Evolutionary conservation across 1,140 invertebrate species (phyloP), one percentile per base, ranked within the genome.

Genomic region (Drosophila nasuta): DNA sequence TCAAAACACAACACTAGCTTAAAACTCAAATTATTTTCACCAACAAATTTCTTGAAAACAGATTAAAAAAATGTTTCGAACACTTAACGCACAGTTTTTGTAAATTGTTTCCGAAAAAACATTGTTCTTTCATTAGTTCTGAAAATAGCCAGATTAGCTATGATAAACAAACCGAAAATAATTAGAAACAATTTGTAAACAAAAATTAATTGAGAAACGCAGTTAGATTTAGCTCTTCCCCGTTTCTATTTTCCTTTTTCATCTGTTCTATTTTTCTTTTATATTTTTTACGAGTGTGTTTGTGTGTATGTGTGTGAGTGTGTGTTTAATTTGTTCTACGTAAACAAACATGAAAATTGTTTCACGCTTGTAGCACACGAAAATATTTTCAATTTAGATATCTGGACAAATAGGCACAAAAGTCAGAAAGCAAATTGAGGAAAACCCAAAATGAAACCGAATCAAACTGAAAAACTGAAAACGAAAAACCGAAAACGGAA

Each of bases 171-270:
- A 77, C 56, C 66, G 5, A 85, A 77, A 89, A 85, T 81, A 89
- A 81, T 85, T 81, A 46, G 71, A 90, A 79, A 79, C 86, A 90
- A 72, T 81, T 85, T 79, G 85, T 89, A 89, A 89, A 90, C 86
- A 88, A 77, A 70, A 81, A 62, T 52, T 58, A 49, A 74, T 41
- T 70, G 49, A 56, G 62, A 74, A 64, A 69, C 58, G 35, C 60
- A 70, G 67, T 70, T 70, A 62, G 57, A 69, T 45, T 45, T 54
- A 54, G 20, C 68, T 78, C 77, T 62, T 78, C 59, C 77, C 75
- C 72, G 25, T 69, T 73, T 51, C 57, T 13, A 38, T 20, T 74
- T 58, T 71, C 46, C 17, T 20, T 62, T 35, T 20, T 41, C 46
- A 28, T n/a, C 7, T 74, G 57, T 74, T 66, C 46, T 43, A 59